These are phyloP conservation scores for Tipula confusa DNA, from an alignment of 2,888 invertebrate genomes.

Conservation along the genomic window DNA sequence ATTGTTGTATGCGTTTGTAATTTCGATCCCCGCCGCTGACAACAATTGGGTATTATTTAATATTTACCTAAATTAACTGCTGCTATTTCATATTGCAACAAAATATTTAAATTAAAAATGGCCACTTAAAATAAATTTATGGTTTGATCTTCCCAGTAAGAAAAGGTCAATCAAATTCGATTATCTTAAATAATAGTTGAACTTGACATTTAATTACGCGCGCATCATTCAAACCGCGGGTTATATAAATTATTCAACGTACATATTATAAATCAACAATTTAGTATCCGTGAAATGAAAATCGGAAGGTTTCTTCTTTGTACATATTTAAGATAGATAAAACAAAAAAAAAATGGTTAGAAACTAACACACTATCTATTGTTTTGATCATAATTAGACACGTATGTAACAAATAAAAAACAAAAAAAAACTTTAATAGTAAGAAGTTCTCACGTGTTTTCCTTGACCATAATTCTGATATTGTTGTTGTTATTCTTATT, in stretches of 20 bases:
- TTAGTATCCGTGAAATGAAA: conserved; percentile 8
- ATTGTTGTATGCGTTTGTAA: too few relatives aligned
- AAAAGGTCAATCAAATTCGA: background rate
- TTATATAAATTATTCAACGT: background rate
- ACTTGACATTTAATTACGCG: background rate
- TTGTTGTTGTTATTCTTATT: background rate
- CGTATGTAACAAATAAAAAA: background rate
- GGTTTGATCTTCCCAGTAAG: background rate
- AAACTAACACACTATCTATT: background rate
- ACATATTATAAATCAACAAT: background rate
- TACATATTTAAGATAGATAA: background rate
- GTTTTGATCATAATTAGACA: background rate
- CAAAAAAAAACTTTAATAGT: background rate
- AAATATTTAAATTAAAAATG: too few relatives aligned
- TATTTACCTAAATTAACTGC: too few relatives aligned
- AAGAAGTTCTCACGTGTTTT: conserved; percentile 3
- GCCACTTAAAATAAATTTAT: too few relatives aligned
- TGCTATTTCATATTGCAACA: too few relatives aligned
- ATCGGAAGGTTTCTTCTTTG: background rate
- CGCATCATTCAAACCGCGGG: background rate
- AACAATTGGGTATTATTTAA: too few relatives aligned
- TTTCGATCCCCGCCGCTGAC: too few relatives aligned
- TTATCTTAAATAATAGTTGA: background rate
- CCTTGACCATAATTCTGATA: background rate
- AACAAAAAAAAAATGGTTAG: background rate